Evolutionary conservation across 2,797 vertebrate species (phyloP), one percentile per base, ranked within the genome.

Genomic region (Acipenser transmontanus): DNA sequence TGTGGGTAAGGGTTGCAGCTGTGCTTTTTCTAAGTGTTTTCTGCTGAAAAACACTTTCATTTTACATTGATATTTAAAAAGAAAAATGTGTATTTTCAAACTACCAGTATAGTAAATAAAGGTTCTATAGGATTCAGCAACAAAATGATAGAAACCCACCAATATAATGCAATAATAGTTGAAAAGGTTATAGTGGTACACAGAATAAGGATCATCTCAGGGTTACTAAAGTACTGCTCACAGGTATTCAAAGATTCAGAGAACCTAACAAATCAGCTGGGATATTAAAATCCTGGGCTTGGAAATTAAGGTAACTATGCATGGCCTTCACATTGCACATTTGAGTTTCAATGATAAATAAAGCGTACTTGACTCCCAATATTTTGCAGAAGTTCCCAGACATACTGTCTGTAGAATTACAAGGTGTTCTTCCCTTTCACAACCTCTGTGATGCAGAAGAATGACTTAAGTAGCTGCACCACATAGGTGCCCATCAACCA

Each of bases 361-460:
- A n/a, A 52, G 13, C 70, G 13, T 81, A 98, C 96, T 91, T 93
- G 83, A 95, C 83, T 68, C 92, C 20, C 97, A 54, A 91, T 74
- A 51, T 78, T 77, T 73, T 94, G 90, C 68, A 99, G 72, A 73
- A 82, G 85, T 68, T 62, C 66, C 97, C 97, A 99, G 1, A 96
- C 57, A 50, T 87, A 74, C 62, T 88, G 90, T 69, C 94, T 88
- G 84, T 95, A 99, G 84, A 94, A 99, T 69, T 91, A 88, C 68
- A 98, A 79, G 6, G 75, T 81, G 17, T 96, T 94, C 78, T 96
- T 99, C 81, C 93, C 92, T 56, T 91, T 90, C 14, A 87, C 77
- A 12, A 91, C 92, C 84, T 98, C 96, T 0, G 96, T 99, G 84
- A 94, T 74, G 1, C 97, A 98, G 79, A 97, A 99, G 71, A 91